Evolutionary conservation across 2,888 invertebrate genomes (phyloP), one percentile per base, ranked within the genome.

Genomic region (Drosophila pseudotalamancana): DNA sequence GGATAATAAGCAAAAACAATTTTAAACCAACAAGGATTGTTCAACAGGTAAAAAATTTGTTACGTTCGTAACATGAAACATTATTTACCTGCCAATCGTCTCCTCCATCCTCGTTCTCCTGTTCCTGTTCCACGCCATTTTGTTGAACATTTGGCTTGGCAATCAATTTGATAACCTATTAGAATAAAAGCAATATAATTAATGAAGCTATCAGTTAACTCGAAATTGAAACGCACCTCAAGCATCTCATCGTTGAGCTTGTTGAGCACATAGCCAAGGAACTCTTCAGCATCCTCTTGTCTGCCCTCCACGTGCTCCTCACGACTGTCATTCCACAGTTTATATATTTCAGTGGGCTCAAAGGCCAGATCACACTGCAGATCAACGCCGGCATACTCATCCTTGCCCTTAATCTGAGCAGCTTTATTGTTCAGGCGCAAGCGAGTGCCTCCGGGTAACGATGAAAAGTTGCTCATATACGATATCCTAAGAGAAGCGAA

Each of bases 271-370:
- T 96, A 97, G 6, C 97, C 96, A 1, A 99, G 93, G 92, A 99
- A 98, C 90, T 99, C 99, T 91, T 99, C 99, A 0, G 99, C 99
- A 92, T 99, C 99, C 90, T 99, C 98, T 91, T 99, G 99, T 16
- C 97, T 93, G 0, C 98, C 98, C 90, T 97, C 97, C 50, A 96
- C 95, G 67, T 90, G 89, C 37, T 95, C 93, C 77, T 94, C 94
- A 1, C 96, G 93, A 31, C 95, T 94, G 39, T 95, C 95, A 69
- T 96, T 94, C 87, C 98, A 93, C 92, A 98, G 95, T 71, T 95
- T 95, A 88, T 97, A 96, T 12, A 98, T 96, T 77, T 96, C 95
- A 50, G 94, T 93, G n/a, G 98, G 97, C 90, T 98, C 98, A 76
- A 98, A 96, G 37, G 97, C 95, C n/a, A 94, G 93, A 31, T 97